Evolutionary conservation across 2,888 invertebrate genomes (phyloP).

Genomic region (Argyresthia goedartella): DNA sequence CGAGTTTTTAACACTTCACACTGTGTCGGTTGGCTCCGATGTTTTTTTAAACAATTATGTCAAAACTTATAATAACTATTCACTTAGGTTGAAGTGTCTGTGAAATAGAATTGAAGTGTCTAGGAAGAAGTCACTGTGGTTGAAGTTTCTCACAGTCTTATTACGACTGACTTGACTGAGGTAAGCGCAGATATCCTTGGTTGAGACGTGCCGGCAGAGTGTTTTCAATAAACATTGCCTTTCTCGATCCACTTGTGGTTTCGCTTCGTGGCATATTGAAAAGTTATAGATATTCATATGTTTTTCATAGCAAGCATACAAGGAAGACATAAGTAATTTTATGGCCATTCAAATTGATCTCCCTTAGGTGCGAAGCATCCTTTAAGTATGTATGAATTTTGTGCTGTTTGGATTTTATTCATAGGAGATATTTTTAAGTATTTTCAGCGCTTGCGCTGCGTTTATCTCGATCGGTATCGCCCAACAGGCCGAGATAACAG

Average conservation of each 20-base stretch:
- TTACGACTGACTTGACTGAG: background rate
- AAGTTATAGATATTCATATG: no score
- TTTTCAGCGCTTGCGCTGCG: background rate
- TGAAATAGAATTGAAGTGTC: no score
- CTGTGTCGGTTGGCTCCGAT: no score
- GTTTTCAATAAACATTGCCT: background rate
- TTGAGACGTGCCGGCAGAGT: background rate
- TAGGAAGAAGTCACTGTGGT: no score
- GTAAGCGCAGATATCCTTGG: background rate
- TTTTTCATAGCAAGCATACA: no score
- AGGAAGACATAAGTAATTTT: no score
- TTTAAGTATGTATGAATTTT: constrained; percentile 21
- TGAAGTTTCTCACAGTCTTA: background rate
- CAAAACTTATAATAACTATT: background rate
- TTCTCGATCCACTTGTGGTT: constrained; percentile 33
- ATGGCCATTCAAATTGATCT: no score
- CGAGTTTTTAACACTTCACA: background rate
- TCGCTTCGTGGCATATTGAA: constrained; percentile 19
- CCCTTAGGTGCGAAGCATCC: no score
- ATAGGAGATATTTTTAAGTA: constrained; percentile 21
- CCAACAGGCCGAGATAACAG: constrained; percentile 33
- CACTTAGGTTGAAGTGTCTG: background rate
- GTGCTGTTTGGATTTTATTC: constrained; percentile 29
- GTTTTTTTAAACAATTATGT: background rate
- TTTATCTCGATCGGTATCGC: constrained; percentile 23